Evolutionary conservation across 30 jellyfish, hydroid and myxozoan genomes (phyloP), one percentile per base, ranked within the genome.

Genomic region (Aurelia sp.): DNA sequence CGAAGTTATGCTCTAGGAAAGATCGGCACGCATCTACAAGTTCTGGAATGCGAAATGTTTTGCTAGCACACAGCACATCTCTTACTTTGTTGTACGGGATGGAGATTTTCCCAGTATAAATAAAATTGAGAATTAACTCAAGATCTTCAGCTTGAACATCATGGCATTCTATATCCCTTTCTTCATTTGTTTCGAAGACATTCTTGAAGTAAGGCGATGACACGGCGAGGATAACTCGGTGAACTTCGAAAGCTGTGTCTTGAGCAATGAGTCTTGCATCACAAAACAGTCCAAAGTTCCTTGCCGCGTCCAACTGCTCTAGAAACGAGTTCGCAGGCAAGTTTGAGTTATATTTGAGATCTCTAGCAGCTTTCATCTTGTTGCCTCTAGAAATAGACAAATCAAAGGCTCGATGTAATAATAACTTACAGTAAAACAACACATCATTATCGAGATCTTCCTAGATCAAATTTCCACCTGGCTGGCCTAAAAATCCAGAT

Each of bases 241-340:
- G 97, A 21, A 86, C 97, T 21, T 62, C 48, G 76, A 88, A 59
- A 6, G 73, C 21, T 52, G 58, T 47, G n/a, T 88, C 97, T 68
- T 76, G 81, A 71, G 91, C 82, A 50, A 64, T 84, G 51, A 88
- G 73, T 61, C 23, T 47, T 31, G 74, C 89, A 66, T 88, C 97
- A 52, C 97, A 88, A 52, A 88, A 79, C 66, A 75, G 40, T 9
- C 97, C 97, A 12, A 62, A 18, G 18, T 62, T 80, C 66, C 97
- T 78, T 4, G 97, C 97, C 8, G 82, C 61, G 50, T 75, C 61
- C 13, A 88, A 69, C 31, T 73, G 64, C 41, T 79, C 83, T 51
- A 62, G 63, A 35, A 79, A 33, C 0, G 73, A 40, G 55, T 62
- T 59, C 18, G 71, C 62, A 27, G 91, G 85, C 27, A 31, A 73